phyloP scores from a whole-genome alignment of 2,888 invertebrate species.

The Hirtodrosophila alboralis region DNA sequence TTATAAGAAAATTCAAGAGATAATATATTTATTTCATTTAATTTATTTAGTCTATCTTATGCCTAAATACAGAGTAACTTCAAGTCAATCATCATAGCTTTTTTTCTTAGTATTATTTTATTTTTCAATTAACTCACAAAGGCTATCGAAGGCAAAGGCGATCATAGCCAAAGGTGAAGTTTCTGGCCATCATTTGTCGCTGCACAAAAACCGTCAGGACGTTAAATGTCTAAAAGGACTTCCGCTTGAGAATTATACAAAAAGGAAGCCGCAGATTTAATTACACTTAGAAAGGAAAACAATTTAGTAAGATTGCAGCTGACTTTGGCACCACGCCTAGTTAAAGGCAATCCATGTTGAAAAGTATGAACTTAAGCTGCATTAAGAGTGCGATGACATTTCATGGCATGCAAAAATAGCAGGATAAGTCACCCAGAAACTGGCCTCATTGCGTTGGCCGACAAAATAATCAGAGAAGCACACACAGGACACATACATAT shows the following conservation, averaged over 20 bases:
- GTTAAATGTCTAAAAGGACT: slow-evolving; percentile 22
- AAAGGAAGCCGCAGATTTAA: slow-evolving; percentile 59
- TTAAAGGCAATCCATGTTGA: background rate
- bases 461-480: slow-evolving; percentile 55
- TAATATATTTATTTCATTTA: too few relatives aligned
- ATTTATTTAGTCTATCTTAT: too few relatives aligned
- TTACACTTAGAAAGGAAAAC: slow-evolving; percentile 49
- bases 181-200: slow-evolving; percentile 16
- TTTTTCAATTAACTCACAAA: background rate
- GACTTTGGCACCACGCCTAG: slow-evolving; percentile 1
- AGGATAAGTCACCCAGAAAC: slow-evolving; percentile 51
- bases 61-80: background rate
- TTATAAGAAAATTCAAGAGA: too few relatives aligned
- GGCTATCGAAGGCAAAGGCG: slow-evolving; percentile 7
- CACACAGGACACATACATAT: slow-evolving; percentile 22
- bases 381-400: slow-evolving; percentile 5
- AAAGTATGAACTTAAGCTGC: too few relatives aligned
- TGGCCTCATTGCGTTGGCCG: slow-evolving; percentile 55
- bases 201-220: slow-evolving; percentile 21
- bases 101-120: slow-evolving; percentile 1
- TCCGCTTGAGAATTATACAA: slow-evolving; percentile 34
- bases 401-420: background rate
- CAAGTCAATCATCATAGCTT: background rate
- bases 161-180: background rate
- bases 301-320: slow-evolving; percentile 33